These are phyloP conservation scores for Odiellus spinosus DNA, from an alignment of 2,888 invertebrate species.

Conservation along the genomic window DNA sequence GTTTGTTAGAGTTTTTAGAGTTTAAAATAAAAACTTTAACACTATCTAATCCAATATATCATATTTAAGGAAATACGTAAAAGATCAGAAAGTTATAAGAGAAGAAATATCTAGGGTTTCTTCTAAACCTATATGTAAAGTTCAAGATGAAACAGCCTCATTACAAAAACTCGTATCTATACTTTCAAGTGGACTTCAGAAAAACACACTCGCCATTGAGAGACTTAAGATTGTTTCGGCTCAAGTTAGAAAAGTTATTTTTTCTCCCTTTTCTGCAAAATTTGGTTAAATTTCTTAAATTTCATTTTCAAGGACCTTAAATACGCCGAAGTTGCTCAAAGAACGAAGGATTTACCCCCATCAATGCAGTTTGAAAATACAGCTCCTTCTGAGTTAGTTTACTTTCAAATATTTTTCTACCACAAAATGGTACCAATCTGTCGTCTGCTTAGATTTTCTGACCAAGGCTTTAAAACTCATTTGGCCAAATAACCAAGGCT, in stretches of 20 bases:
- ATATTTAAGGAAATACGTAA: slow-evolving; percentile 47
- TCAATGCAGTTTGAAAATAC: slow-evolving; percentile 59
- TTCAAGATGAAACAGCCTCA: slow-evolving; percentile 44
- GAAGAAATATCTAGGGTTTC: slow-evolving; percentile 63
- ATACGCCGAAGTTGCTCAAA: slow-evolving; percentile 57
- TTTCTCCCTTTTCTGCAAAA: neutral
- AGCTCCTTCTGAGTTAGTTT: slow-evolving; percentile 44
- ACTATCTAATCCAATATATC: neutral
- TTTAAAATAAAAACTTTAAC: neutral
- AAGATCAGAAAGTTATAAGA: slow-evolving; percentile 62
- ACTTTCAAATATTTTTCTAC: neutral
- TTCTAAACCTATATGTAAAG: slow-evolving; percentile 43
- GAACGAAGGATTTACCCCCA: slow-evolving; percentile 57
- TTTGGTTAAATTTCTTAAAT: neutral
- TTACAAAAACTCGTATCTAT: slow-evolving; percentile 43
- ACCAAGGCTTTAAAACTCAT: no score
- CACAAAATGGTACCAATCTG: no score
- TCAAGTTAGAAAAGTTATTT: slow-evolving; percentile 32
- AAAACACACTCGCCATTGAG: slow-evolving; percentile 42
- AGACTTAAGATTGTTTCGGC: slow-evolving; percentile 56
- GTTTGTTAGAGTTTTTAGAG: slow-evolving; percentile 29
- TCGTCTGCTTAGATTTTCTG: no score
- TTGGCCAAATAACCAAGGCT: no score
- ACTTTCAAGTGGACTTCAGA: slow-evolving; percentile 45
- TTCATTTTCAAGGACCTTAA: slow-evolving; percentile 38